These are phyloP conservation scores for Brachionus sp. DNA, from an alignment of 1,140 invertebrate species.

Conservation along the genomic window DNA sequence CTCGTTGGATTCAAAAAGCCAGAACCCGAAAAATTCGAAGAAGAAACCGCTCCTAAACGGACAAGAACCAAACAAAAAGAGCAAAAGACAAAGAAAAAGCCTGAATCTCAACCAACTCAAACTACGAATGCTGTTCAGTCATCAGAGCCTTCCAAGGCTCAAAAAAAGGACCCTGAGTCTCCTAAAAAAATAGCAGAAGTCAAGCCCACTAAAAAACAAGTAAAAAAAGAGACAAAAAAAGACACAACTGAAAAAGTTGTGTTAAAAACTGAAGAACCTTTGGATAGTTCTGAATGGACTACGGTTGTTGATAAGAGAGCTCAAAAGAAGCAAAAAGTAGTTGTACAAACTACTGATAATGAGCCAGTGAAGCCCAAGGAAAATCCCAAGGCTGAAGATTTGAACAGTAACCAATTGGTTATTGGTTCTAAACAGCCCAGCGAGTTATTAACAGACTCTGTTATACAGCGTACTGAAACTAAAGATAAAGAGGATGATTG, in stretches of 20 bases:
- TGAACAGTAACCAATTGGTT: neutral
- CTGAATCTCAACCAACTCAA: neutral
- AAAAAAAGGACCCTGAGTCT: neutral
- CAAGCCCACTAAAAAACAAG: neutral
- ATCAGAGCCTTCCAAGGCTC: neutral
- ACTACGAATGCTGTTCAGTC: neutral
- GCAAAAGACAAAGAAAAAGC: neutral
- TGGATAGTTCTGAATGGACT: neutral
- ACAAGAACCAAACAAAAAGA: conserved; percentile 6
- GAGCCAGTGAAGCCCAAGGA: neutral
- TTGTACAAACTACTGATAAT: neutral
- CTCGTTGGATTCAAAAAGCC: neutral
- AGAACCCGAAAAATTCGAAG: neutral
- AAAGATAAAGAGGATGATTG: conserved; percentile 24
- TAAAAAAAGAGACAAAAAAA: conserved; percentile 33
- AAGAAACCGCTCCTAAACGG: neutral
- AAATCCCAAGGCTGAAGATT: neutral
- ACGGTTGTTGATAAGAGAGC: conserved; percentile 26
- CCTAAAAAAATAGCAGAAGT: neutral
- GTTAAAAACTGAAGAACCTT: neutral
- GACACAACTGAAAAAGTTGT: neutral
- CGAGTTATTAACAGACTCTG: neutral
- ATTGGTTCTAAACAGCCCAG: neutral
- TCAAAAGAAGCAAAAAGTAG: conserved; percentile 23
- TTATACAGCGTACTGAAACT: conserved; percentile 11